Evolutionary conservation across 2,113 vertebrate genomes (phyloP).

Genomic region (Chrysemys picta): DNA sequence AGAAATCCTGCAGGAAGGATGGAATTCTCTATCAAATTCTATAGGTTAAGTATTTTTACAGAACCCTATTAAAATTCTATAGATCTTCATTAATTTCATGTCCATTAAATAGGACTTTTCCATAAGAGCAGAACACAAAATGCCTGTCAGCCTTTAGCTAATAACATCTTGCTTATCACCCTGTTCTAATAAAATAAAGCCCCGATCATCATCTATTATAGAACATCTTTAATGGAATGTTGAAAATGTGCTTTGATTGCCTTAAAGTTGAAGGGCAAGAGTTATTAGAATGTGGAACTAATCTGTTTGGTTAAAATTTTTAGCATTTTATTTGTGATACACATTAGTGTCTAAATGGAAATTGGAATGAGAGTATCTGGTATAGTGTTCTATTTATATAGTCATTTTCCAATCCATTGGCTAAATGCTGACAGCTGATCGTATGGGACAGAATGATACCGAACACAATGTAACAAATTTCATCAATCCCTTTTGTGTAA

Average conservation of each 20-base stretch:
- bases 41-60: constrained; percentile 16
- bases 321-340: neutral
- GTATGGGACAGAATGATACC: neutral
- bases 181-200: neutral
- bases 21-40: constrained; percentile 34
- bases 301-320: neutral
- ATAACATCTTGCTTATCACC: neutral
- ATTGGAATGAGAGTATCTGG: neutral
- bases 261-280: neutral
- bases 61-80: constrained; percentile 6
- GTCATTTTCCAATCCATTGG: neutral
- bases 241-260: neutral
- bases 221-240: neutral
- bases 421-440: neutral
- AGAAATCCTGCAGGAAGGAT: neutral
- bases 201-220: neutral
- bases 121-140: neutral
- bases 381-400: neutral
- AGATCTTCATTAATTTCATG: constrained; percentile 43
- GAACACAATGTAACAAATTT: neutral
- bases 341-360: neutral
- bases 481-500: neutral
- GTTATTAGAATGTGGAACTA: neutral
- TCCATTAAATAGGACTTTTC: constrained; percentile 10
- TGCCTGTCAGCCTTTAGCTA: constrained; percentile 36